A percentile compares a stretch with the other conserved stretches of the same genome.
Evolutionary conservation across 2,113 vertebrate species (phyloP).

Genomic region (Morone chrysops): DNA sequence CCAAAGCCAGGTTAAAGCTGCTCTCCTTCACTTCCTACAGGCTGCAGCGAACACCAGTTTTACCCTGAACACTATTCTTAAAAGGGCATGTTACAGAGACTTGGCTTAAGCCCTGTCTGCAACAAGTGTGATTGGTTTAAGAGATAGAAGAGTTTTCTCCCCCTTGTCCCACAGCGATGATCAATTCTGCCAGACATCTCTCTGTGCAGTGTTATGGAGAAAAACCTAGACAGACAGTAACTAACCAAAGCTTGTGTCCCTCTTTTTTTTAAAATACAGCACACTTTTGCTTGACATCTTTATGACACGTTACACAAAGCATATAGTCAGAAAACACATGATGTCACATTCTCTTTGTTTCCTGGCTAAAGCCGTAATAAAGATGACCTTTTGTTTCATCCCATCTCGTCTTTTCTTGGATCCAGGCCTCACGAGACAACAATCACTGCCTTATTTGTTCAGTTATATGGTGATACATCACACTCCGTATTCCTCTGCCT

Average conservation of each 20-base stretch:
- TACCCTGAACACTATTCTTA: background rate
- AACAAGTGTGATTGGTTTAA: background rate
- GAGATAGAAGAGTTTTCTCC: background rate
- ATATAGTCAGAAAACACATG: constrained; percentile 8
- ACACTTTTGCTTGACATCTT: constrained; percentile 1
- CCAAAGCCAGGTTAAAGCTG: background rate
- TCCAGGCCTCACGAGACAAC: constrained; percentile 52
- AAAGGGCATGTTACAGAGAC: background rate
- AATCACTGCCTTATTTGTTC: constrained; percentile 67
- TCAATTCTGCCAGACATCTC: constrained; percentile 5
- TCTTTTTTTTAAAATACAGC: background rate
- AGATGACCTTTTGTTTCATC: constrained; percentile 62
- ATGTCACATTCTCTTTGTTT: constrained; percentile 19
- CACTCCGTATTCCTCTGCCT: background rate
- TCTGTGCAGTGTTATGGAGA: background rate
- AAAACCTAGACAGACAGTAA: background rate
- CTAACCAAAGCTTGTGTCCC: background rate
- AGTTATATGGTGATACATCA: background rate
- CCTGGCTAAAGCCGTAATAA: constrained; percentile 32
- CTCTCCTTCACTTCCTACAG: background rate
- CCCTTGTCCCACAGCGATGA: background rate
- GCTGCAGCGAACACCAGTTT: background rate
- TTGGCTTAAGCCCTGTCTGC: constrained; percentile 2
- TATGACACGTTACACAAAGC: constrained; percentile 25
- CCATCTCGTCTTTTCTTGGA: constrained; percentile 12